Base-by-base conservation (phyloP, 2,888 invertebrate genomes). In the Phania funesta region DNA sequence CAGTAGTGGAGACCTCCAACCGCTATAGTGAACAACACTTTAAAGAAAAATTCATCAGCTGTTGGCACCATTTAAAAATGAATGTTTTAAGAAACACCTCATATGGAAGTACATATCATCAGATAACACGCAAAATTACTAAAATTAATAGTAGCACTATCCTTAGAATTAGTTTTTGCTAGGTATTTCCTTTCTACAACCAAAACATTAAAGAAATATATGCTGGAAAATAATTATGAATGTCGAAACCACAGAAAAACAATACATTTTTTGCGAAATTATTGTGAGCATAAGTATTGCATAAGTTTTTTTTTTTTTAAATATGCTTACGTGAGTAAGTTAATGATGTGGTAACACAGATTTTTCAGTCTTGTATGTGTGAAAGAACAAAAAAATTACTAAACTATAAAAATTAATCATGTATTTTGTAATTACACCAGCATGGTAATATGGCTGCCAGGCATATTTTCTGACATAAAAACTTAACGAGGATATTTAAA, bases 301-400 rank as follows among this genome's bases (percentile, higher is more conserved):
- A 32, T 8, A 11, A 9, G 0, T n/a, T 16, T 46, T 20, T 35
- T 0, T 24, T 16, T 60, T 16, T 24, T 13, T 9, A 3, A 16
- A 41, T 46, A 29, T 16, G 7, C 35, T 9, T 35, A 11, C 5
- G n/a, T 24, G 38, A 29, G 50, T 35, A 67, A 76, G 76, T 70
- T 84, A 84, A 84, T 84, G 79, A 84, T 73, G 82, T 80, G 83
- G 78, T 80, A 83, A 84, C 83, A 80, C 75, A 71, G 52, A 83
- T 84, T 77, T 79, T 62, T 54, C 64, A 71, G 26, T 32, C 22
- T n/a, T n/a, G n/a, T n/a, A 24, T 11, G 13, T 32, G 22, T 50
- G 16, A 71, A 56, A 44, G 13, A 22, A 70, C 26, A 48, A 26
- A 44, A 4, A n/a, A 22, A 71, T 24, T 35, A 46, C 38, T n/a